Base-by-base conservation (phyloP, 1,140 invertebrate genomes). In the Diabrotica virgifera region DNA sequence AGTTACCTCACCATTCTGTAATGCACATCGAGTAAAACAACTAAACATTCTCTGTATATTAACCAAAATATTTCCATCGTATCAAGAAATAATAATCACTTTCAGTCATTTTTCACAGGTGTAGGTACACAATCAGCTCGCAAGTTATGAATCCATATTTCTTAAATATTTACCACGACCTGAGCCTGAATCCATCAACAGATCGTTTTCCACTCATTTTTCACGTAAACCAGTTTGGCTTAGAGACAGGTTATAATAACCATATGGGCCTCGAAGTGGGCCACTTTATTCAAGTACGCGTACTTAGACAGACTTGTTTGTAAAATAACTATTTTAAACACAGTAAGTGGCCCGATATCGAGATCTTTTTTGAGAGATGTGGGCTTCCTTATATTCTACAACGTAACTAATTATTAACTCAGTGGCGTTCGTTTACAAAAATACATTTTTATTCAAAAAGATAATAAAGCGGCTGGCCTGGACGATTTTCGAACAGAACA, bases 251-350 rank as follows among this genome's bases (percentile, higher is more conserved):
- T 75, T 76, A 76, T 76, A 76, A 76, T 76, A 76, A 76, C 74
- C 74, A 76, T 70, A 72, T 74, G 74, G 64, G 65, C 6, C 66
- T 66, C 71, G 74, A 74, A 73, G 73, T 73, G 70, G 70, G 68
- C 70, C 74, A 76, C 74, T 76, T 76, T 69, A 62, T 71, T 74
- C 74, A 76, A 76, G 74, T 74, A 67, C 68, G 65, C 57, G 62
- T 74, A 76, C 74, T 76, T 76, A 76, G 66, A 59, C 63, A 68
- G 71, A 70, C 72, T 73, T 76, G 74, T 76, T 74, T 74, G 74
- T 76, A 76, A 76, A 74, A 72, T 72, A 74, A 73, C 74, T 76
- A 76, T 74, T 76, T 76, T 76, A 72, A 72, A 74, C 70, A 71
- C 58, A 66, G 65, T 72, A 71, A 74, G 72, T 74, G 70, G 70